Percentiles rank a stretch among this genome's conserved stretches.
phyloP scores from a whole-genome alignment of 1,140 invertebrate genomes.

The Caenorhabditis briggsae region DNA sequence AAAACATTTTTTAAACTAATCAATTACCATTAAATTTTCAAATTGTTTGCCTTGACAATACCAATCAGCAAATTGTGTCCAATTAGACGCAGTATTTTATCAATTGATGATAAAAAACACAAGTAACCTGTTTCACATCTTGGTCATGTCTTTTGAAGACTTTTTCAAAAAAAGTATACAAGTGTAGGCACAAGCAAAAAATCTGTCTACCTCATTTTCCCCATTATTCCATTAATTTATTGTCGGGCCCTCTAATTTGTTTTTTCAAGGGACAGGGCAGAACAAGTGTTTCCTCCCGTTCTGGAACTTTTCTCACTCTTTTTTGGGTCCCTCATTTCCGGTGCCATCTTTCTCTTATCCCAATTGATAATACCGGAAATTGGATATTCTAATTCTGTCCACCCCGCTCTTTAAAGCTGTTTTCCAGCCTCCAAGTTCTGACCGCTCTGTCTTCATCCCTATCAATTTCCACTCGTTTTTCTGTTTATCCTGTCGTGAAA shows the following conservation, averaged over 20 bases:
- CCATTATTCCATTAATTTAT: constrained; percentile 46
- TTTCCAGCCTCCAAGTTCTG: neutral
- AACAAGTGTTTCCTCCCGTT: neutral
- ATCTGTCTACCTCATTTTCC: neutral
- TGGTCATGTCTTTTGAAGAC: no score
- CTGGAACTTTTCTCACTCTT: neutral
- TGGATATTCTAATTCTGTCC: constrained; percentile 9
- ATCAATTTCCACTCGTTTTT: constrained; percentile 41
- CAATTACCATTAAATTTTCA: no score
- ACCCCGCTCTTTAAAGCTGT: neutral
- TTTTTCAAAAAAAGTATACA: neutral
- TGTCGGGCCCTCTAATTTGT: constrained; percentile 42
- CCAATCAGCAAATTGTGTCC: no score
- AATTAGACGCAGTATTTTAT: no score
- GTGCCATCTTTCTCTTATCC: neutral
- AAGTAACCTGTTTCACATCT: neutral
- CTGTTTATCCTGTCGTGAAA: constrained; percentile 53
- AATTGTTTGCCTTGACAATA: no score
- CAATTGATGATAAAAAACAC: neutral
- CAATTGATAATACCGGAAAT: constrained; percentile 49
- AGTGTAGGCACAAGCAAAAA: neutral
- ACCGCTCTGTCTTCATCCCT: neutral
- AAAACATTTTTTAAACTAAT: neutral
- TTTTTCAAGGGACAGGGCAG: neutral
- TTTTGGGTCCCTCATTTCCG: neutral